phyloP scores from a whole-genome alignment of 2,888 invertebrate species.

The Dasysyrphus tricinctus region DNA sequence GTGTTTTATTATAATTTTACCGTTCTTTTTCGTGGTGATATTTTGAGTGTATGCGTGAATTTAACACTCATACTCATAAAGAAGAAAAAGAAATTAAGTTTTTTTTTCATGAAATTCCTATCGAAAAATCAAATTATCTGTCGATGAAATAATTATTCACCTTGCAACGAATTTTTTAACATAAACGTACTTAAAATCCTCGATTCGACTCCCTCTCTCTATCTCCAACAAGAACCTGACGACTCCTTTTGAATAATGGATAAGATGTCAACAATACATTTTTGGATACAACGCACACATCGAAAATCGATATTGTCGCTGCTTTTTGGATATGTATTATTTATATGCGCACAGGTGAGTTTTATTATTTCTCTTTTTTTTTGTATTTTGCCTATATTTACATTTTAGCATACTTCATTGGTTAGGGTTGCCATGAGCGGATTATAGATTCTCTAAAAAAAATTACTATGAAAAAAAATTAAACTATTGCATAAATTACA shows the following conservation, averaged over 20 bases:
- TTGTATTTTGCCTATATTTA: constrained; percentile 14
- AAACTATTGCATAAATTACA: too few species aligned
- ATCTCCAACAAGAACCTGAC: not conserved
- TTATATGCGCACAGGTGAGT: constrained; percentile 72
- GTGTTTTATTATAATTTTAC: constrained; percentile 48
- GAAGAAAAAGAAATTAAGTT: not conserved
- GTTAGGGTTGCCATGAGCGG: not conserved
- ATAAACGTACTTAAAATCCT: not conserved
- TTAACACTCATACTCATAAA: constrained; percentile 50
- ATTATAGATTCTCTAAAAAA: not conserved
- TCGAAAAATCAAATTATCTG: constrained; percentile 20
- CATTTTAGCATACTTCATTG: constrained; percentile 17
- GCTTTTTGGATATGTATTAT: constrained; percentile 69
- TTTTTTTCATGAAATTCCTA: constrained; percentile 13
- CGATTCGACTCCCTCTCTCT: not conserved
- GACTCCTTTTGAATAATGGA: constrained; percentile 42
- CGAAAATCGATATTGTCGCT: constrained; percentile 69
- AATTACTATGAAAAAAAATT: not conserved
- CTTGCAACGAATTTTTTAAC: not conserved
- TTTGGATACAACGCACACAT: constrained; percentile 74
- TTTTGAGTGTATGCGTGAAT: constrained; percentile 35
- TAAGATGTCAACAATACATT: constrained; percentile 64
- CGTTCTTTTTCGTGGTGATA: constrained; percentile 68
- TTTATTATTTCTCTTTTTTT: not conserved
- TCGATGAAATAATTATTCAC: constrained; percentile 12